phyloP scores from a whole-genome alignment of 2,113 vertebrate genomes.

The Clarias magur region DNA sequence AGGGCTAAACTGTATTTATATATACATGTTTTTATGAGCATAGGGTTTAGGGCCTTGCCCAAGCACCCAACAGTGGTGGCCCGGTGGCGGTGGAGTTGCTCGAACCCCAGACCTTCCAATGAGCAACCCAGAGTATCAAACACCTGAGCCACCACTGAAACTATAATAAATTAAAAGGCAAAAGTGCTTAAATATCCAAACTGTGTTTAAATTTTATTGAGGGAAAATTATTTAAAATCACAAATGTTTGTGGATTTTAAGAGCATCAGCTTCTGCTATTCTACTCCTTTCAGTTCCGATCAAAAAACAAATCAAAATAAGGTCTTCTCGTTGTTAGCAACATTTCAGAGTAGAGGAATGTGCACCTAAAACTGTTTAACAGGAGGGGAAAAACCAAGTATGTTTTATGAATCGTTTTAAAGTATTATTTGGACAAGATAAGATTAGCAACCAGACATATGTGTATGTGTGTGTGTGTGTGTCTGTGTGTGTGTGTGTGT shows the following conservation, averaged over 20 bases:
- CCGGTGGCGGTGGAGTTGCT: too few species aligned
- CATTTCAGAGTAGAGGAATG: background rate
- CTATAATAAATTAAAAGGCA: too few species aligned
- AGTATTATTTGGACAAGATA: background rate
- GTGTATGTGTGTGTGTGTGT: too few species aligned
- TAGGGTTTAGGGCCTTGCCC: too few species aligned
- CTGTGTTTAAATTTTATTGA: background rate
- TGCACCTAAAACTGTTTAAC: background rate
- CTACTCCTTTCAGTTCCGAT: background rate
- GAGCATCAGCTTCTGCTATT: background rate
- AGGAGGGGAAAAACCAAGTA: background rate
- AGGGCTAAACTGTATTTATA: too few species aligned
- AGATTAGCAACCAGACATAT: background rate
- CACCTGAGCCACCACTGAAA: background rate
- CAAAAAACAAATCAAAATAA: background rate
- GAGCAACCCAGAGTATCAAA: too few species aligned
- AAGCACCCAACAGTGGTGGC: too few species aligned
- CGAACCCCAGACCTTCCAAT: too few species aligned
- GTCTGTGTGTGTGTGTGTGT: too few species aligned
- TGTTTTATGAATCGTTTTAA: background rate
- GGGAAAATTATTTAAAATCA: background rate
- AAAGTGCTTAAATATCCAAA: too few species aligned
- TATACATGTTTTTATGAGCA: too few species aligned
- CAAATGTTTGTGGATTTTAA: background rate
- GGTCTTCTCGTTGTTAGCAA: background rate